Conservation (phyloP, 2,888 invertebrate species). For the Volucella inflata region DNA sequence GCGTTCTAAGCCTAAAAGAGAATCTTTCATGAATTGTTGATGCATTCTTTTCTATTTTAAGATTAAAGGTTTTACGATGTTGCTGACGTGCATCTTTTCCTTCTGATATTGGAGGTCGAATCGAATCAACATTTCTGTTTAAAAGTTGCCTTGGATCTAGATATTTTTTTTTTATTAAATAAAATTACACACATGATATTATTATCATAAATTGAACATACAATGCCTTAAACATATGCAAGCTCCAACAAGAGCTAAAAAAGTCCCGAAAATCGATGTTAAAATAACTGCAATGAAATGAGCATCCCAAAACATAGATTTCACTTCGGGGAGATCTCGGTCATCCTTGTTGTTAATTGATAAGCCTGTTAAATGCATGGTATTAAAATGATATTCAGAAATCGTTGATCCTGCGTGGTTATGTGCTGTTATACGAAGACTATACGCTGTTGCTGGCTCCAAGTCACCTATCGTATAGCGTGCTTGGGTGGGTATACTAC, state of each 20-base stretch:
- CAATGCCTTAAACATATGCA: conserved; percentile 85
- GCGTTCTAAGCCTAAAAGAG: conserved; percentile 84
- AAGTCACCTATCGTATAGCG: conserved; percentile 84
- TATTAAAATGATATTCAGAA: conserved; percentile 86
- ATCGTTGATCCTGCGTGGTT: conserved; percentile 87
- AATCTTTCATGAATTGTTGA: conserved; percentile 83
- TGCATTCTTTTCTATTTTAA: conserved; percentile 77
- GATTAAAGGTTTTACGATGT: conserved; percentile 82
- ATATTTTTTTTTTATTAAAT: neutral
- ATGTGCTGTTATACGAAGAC: conserved; percentile 86
- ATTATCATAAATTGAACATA: conserved; percentile 81
- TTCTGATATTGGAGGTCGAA: conserved; percentile 78
- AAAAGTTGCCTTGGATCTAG: conserved; percentile 80
- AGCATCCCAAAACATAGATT: conserved; percentile 80
- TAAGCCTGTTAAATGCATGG: conserved; percentile 85
- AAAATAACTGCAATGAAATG: conserved; percentile 82
- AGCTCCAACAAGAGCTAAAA: conserved; percentile 85
- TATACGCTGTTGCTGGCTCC: conserved; percentile 85
- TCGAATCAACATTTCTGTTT: conserved; percentile 79
- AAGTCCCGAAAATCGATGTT: conserved; percentile 84
- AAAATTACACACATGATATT: neutral
- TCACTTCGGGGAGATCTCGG: conserved; percentile 78
- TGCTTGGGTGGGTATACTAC: conserved; percentile 84
- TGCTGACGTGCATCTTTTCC: conserved; percentile 80
- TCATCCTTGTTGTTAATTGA: conserved; percentile 77